Evolutionary conservation across 2,888 invertebrate genomes (phyloP).

Genomic region (Coenonympha glycerion): DNA sequence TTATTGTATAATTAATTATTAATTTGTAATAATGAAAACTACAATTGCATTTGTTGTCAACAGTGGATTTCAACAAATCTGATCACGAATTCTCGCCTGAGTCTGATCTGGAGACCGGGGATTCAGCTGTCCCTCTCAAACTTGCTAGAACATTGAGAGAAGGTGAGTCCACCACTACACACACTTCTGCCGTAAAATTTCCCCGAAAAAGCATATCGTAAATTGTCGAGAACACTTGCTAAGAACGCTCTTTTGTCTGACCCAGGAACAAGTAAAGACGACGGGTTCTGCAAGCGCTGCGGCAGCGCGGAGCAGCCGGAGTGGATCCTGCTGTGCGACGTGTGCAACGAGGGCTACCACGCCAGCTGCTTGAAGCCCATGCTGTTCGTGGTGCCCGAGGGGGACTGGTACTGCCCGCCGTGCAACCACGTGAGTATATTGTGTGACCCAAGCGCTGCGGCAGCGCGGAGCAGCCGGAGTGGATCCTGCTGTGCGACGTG

Average conservation of each 20-base stretch:
- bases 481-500: no score
- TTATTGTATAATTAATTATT: no score
- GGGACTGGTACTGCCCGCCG: conserved; percentile 98
- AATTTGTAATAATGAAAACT: background rate
- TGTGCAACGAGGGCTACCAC: conserved; percentile 98
- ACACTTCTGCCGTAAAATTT: no score
- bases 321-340: conserved; percentile 97
- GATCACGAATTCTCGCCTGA: conserved; percentile 97
- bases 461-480: no score
- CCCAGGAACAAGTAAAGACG: conserved; percentile 55
- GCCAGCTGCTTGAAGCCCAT: conserved; percentile 95
- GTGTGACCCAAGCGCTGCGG: no score
- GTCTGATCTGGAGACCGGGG: conserved; percentile 83
- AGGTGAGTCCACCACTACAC: no score
- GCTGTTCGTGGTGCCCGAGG: conserved; percentile 95
- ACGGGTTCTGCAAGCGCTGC: conserved; percentile 92
- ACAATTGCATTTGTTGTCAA: conserved; percentile 33
- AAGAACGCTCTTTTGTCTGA: no score
- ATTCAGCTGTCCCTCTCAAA: conserved; percentile 83
- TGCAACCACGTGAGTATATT: conserved; percentile 91
- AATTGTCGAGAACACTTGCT: no score
- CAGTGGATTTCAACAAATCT: conserved; percentile 77
- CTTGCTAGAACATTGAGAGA: conserved; percentile 90
- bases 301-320: conserved; percentile 95
- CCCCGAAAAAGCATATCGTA: no score